Percentiles rank a stretch among this genome's conserved stretches.
Conservation (phyloP, 2,797 vertebrate species). For the Gymnoscopelus microlampas region DNA sequence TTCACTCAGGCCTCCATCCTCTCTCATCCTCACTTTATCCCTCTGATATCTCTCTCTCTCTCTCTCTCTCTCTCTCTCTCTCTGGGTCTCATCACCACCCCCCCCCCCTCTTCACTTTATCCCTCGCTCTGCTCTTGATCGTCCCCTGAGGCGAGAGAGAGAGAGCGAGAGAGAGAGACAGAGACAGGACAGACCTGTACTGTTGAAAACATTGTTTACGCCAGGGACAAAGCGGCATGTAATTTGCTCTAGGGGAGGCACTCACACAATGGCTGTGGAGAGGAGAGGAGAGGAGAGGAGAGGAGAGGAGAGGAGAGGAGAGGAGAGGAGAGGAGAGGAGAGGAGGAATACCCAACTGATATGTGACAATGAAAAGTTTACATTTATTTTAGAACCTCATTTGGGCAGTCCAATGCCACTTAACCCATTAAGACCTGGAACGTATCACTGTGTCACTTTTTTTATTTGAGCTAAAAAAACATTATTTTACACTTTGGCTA, state of each 20-base stretch:
- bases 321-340: slow-evolving; percentile 45
- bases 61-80: slow-evolving; percentile 7
- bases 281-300: slow-evolving; percentile 35
- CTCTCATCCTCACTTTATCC: slow-evolving; percentile 47
- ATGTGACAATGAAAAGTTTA: too few species aligned
- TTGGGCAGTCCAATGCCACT: too few species aligned
- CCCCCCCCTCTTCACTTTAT: slow-evolving; percentile 35
- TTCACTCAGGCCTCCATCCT: slow-evolving; percentile 49
- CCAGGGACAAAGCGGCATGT: slow-evolving; percentile 76
- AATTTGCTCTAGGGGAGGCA: slow-evolving; percentile 74
- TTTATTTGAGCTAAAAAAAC: too few species aligned
- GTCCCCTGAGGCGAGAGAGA: slow-evolving; percentile 57
- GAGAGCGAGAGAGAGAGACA: slow-evolving; percentile 7
- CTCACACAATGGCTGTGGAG: slow-evolving; percentile 56
- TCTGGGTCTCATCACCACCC: slow-evolving; percentile 43
- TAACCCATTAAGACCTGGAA: too few species aligned
- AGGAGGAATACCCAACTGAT: too few species aligned
- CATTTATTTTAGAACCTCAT: too few species aligned
- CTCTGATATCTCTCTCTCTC: slow-evolving; percentile 38
- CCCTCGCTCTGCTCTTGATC: slow-evolving; percentile 43
- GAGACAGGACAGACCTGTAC: slow-evolving; percentile 68
- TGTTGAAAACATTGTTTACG: slow-evolving; percentile 79
- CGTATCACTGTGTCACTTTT: too few species aligned
- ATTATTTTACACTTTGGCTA: too few species aligned
- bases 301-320: slow-evolving; percentile 20